Conservation (phyloP, 2,113 vertebrate genomes). For the Pao palembangensis region DNA sequence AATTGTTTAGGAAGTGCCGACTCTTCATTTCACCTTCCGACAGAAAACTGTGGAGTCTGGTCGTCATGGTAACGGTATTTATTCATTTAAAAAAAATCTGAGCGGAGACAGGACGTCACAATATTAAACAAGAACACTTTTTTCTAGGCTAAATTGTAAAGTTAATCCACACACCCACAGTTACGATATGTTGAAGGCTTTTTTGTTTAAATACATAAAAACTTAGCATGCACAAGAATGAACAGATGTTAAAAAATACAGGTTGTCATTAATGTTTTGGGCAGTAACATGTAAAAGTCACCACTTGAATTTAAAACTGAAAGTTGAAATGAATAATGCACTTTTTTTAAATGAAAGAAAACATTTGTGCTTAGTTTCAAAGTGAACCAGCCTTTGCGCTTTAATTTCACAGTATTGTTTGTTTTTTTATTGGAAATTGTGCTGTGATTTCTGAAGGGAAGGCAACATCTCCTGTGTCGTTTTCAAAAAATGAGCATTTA, state of each 20-base stretch:
- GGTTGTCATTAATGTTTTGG: no score
- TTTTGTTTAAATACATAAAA: slow-evolving; percentile 45
- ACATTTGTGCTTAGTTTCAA: no score
- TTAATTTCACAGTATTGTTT: neutral
- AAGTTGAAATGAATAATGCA: no score
- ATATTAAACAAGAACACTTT: slow-evolving; percentile 49
- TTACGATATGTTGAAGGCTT: slow-evolving; percentile 45
- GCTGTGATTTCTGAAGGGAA: neutral
- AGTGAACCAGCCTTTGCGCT: no score
- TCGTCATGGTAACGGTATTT: slow-evolving; percentile 50
- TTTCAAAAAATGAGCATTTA: no score
- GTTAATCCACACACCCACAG: slow-evolving; percentile 52
- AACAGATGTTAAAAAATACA: no score
- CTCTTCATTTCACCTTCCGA: slow-evolving; percentile 20
- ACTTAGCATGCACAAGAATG: slow-evolving; percentile 32
- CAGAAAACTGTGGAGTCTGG: neutral
- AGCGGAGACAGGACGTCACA: slow-evolving; percentile 57
- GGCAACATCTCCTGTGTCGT: no score
- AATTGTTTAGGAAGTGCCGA: slow-evolving; percentile 74
- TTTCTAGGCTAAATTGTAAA: slow-evolving; percentile 43
- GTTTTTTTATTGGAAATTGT: neutral
- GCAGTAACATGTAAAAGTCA: no score
- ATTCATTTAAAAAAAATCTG: slow-evolving; percentile 64
- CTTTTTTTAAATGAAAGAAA: no score
- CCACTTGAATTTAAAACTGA: no score